Conservation (phyloP, 2,113 vertebrate species). For the Hippotragus niger region DNA sequence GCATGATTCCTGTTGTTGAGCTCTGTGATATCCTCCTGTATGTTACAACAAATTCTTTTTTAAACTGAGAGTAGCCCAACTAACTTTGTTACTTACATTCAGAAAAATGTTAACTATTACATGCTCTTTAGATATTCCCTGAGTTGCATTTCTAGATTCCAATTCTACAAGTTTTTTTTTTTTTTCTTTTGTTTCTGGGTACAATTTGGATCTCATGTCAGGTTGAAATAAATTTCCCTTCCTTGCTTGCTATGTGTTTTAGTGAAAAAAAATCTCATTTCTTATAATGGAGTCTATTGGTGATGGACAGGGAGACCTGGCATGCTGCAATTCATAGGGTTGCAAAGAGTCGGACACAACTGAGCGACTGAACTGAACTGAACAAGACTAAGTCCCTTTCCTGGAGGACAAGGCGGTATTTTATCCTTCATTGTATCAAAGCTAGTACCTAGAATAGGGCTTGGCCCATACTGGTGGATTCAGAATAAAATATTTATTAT, state of each 20-base stretch:
- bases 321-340: too few species aligned
- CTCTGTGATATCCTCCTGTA: neutral
- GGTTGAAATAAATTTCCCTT: conserved; percentile 55
- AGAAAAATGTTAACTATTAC: conserved; percentile 10
- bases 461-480: neutral
- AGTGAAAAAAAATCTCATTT: neutral
- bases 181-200: conserved; percentile 25
- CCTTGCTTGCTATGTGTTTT: conserved; percentile 52
- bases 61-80: neutral
- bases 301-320: too few species aligned
- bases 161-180: neutral
- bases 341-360: too few species aligned
- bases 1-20: neutral
- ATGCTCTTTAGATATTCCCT: conserved; percentile 22
- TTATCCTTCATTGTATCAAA: neutral
- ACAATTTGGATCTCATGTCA: conserved; percentile 18
- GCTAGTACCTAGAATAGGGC: neutral
- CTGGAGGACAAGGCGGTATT: conserved; percentile 26
- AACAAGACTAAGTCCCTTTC: neutral
- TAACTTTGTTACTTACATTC: conserved; percentile 17
- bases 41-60: neutral
- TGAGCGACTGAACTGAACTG: too few species aligned
- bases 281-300: neutral
- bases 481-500: conserved; percentile 30
- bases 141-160: conserved; percentile 32